These are phyloP conservation scores for Apotomis betuletana DNA, from an alignment of 2,888 invertebrate species.

Conservation along the genomic window DNA sequence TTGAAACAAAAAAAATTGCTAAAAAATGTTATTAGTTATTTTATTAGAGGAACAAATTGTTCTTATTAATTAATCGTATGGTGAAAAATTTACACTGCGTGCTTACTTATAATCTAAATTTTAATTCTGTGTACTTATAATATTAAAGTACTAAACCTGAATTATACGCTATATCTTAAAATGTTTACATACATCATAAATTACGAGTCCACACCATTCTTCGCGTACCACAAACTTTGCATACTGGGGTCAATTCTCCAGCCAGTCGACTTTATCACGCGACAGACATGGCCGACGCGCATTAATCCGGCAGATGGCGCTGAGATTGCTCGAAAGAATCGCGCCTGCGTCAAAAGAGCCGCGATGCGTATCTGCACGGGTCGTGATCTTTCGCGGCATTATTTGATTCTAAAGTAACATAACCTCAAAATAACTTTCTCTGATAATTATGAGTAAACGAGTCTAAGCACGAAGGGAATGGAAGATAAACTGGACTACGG, in stretches of 20 bases:
- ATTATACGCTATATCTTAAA: too few species aligned
- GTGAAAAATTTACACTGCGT: too few species aligned
- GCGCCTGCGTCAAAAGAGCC: slow-evolving; percentile 52
- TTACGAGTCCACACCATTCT: background rate
- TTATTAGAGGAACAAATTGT: too few species aligned
- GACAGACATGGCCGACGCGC: slow-evolving; percentile 44
- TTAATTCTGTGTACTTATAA: too few species aligned
- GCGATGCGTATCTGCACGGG: slow-evolving; percentile 50
- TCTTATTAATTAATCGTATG: too few species aligned
- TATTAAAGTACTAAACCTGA: too few species aligned
- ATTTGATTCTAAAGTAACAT: slow-evolving; percentile 32
- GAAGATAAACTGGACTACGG: slow-evolving; percentile 1
- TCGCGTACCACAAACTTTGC: slow-evolving; percentile 12
- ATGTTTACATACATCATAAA: background rate
- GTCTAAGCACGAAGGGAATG: slow-evolving; percentile 29
- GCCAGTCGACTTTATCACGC: slow-evolving; percentile 46
- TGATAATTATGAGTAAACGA: slow-evolving; percentile 33
- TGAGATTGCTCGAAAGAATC: slow-evolving; percentile 54
- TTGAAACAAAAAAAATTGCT: too few species aligned
- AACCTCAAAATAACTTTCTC: slow-evolving; percentile 36
- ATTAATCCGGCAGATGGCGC: slow-evolving; percentile 53
- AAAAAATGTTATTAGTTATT: too few species aligned
- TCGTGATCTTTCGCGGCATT: slow-evolving; percentile 41
- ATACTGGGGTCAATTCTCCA: slow-evolving; percentile 27
- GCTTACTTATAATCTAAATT: too few species aligned